Evolutionary conservation across 2,113 vertebrate species (phyloP), one percentile per base, ranked within the genome.

Genomic region (Scatophagus argus): DNA sequence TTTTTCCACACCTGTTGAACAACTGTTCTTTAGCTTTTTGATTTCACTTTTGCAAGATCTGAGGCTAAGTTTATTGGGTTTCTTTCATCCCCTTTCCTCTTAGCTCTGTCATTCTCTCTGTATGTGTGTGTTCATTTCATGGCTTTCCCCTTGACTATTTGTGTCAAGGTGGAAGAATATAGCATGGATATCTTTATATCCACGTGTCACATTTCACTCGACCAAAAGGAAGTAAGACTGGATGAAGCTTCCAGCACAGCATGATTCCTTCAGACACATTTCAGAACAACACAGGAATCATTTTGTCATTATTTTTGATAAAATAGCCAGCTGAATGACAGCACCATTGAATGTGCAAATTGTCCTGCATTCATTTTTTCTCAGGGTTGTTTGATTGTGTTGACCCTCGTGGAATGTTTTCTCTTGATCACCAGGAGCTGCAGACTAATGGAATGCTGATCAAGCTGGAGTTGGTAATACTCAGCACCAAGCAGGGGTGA

Each of bases 91-190:
- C 39, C 29, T 65, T 67, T 74, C 66, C 21, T 61, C 46, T 62
- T 19, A 2, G 1, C 51, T 49, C 43, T 32, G 10, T 32, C 27
- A 7, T 39, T 60, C 55, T 39, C 13, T 32, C 31, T 0, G 10
- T 58, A 38, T 25, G 46, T 38, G n/a, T 39, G 36, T 39, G n/a
- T 51, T 75, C 29, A 54, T 61, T 74, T 63, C n/a, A 31, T 36
- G 70, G 12, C 55, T 72, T 72, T 85, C 77, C 73, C 71, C 79
- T 85, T 72, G 67, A 77, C 67, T 83, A 77, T 79, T 81, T 6
- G 31, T 55, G 82, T 87, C 85, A 83, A 88, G 74, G 83, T 82
- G 85, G 65, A 74, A 64, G 76, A 77, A 74, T 55, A 76, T 51
- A 72, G 65, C 65, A 8, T 1, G 12, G 44, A 76, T 55, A 65